Evolutionary conservation across 2,888 invertebrate species (phyloP).

Genomic region (Epinotia demarniana): DNA sequence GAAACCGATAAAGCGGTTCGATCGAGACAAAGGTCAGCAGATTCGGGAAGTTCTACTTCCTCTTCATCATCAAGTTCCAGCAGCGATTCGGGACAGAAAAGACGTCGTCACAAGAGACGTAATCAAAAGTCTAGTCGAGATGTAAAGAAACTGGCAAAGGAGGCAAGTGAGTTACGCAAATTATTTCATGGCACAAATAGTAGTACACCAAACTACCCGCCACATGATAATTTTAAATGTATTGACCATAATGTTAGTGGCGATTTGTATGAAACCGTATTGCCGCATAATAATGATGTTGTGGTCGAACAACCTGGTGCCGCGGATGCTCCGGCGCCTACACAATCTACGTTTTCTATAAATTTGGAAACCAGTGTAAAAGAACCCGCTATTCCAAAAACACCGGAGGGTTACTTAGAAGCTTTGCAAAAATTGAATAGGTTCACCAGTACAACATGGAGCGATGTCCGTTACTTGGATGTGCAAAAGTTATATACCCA

Average conservation of each 20-base stretch:
- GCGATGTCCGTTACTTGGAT: slow-evolving; percentile 1
- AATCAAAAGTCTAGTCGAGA: neutral
- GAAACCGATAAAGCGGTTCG: too few relatives aligned
- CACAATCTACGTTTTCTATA: neutral
- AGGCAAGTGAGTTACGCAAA: neutral
- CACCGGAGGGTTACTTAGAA: neutral
- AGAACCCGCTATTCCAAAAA: neutral
- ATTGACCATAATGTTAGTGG: neutral
- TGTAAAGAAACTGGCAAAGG: slow-evolving; percentile 26
- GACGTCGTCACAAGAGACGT: neutral
- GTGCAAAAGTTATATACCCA: slow-evolving; percentile 1
- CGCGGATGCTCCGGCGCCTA: neutral
- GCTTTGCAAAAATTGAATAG: neutral
- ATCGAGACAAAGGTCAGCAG: too few relatives aligned
- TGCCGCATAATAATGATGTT: neutral
- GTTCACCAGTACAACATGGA: neutral
- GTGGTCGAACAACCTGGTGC: neutral
- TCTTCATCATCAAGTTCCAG: too few relatives aligned
- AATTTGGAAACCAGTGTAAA: neutral
- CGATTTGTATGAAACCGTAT: neutral
- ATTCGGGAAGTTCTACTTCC: too few relatives aligned
- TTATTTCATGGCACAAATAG: neutral
- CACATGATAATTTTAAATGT: neutral
- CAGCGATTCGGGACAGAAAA: neutral
- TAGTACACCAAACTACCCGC: slow-evolving; percentile 3